Evolutionary conservation across 2,113 vertebrate genomes (phyloP).

Genomic region (Hyaena hyaena): DNA sequence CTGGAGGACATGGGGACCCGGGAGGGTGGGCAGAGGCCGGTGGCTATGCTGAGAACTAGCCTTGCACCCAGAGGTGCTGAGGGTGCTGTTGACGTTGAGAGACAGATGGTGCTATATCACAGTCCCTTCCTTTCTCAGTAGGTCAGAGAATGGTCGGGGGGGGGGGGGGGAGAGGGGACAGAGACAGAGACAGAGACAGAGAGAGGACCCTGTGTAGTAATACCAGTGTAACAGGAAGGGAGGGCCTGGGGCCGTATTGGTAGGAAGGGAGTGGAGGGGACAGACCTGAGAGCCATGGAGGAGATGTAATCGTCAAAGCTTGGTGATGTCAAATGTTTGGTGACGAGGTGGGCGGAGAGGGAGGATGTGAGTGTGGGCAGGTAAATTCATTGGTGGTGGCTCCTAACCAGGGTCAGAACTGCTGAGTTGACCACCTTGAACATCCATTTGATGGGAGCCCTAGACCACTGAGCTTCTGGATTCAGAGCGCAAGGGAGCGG

Average conservation of each 20-base stretch:
- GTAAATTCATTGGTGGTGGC: too few species aligned
- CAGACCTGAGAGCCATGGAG: neutral
- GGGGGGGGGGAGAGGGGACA: neutral
- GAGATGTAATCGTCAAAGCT: neutral
- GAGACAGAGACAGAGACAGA: neutral
- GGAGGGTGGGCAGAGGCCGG: neutral
- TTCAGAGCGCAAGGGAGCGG: neutral
- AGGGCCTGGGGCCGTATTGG: neutral
- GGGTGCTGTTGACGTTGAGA: too few species aligned
- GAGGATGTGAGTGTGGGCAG: too few species aligned
- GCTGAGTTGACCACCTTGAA: fast-evolving
- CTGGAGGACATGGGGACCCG: fast-evolving
- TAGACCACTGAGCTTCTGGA: neutral
- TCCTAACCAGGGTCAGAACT: fast-evolving
- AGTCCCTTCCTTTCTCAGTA: neutral
- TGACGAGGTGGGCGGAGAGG: neutral
- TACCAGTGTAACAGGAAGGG: neutral
- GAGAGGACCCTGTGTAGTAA: neutral
- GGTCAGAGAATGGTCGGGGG: neutral
- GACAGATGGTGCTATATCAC: neutral
- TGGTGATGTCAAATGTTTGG: neutral
- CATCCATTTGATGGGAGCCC: fast-evolving
- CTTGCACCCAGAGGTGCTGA: neutral
- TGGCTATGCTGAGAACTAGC: neutral
- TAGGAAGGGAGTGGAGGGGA: neutral